Conservation (phyloP, 2,888 invertebrate genomes). For the Zelleria hepariella region DNA sequence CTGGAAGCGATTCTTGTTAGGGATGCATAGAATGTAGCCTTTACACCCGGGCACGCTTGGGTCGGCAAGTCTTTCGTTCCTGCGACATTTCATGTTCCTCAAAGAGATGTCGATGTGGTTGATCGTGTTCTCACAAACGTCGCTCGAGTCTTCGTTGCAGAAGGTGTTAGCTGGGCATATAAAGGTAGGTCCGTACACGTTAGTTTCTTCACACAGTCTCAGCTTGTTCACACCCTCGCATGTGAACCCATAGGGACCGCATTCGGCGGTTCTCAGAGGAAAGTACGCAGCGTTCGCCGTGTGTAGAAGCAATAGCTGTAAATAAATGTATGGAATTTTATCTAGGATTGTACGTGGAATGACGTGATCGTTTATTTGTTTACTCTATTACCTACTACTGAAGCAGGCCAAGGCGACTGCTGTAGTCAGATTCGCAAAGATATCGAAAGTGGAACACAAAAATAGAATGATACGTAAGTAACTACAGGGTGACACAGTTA, state of each 20-base stretch:
- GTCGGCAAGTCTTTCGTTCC: slow-evolving; percentile 55
- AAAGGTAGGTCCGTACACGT: slow-evolving; percentile 45
- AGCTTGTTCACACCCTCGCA: slow-evolving; percentile 46
- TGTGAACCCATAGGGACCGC: slow-evolving; percentile 54
- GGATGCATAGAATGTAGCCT: slow-evolving; percentile 60
- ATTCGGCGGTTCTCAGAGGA: slow-evolving; percentile 14
- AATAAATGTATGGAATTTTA: neutral
- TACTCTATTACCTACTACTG: neutral
- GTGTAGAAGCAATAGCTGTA: neutral
- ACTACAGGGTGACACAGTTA: too few species aligned
- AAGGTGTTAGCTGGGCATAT: slow-evolving; percentile 49
- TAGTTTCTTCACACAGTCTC: slow-evolving; percentile 47
- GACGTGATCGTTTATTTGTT: neutral
- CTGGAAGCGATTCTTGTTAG: slow-evolving; percentile 55
- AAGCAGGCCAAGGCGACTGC: neutral
- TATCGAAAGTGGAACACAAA: neutral
- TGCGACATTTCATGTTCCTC: slow-evolving; percentile 40
- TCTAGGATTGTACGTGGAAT: neutral
- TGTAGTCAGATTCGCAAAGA: neutral
- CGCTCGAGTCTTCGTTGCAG: slow-evolving; percentile 56
- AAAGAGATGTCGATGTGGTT: slow-evolving; percentile 49
- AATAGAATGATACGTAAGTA: neutral
- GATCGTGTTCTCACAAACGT: slow-evolving; percentile 48
- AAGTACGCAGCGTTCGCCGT: neutral
- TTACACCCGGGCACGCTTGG: slow-evolving; percentile 56